These are phyloP conservation scores for Morone saxatilis DNA, from an alignment of 2,113 vertebrate species.

Conservation along the genomic window DNA sequence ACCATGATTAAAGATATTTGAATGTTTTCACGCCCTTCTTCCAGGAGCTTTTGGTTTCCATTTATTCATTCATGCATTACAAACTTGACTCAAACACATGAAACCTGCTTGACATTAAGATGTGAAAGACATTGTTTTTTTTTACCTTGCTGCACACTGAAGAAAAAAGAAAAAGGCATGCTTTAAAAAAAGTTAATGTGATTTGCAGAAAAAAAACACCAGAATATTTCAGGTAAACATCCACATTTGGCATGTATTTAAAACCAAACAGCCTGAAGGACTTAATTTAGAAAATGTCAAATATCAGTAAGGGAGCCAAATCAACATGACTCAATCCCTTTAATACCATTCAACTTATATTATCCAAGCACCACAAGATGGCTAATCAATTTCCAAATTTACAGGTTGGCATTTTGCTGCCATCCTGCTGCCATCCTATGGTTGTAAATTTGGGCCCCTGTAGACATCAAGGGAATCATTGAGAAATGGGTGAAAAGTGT, in stretches of 20 bases:
- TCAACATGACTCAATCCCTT: neutral
- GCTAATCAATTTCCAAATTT: neutral
- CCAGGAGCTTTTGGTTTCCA: neutral
- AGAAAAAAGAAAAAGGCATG: neutral
- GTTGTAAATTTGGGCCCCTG: neutral
- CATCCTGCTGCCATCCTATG: neutral
- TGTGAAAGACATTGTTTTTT: neutral
- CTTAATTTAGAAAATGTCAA: neutral
- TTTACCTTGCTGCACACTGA: neutral
- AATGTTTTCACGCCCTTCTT: neutral
- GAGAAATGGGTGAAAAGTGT: neutral
- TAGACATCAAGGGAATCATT: neutral
- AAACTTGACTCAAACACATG: neutral
- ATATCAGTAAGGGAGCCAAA: neutral
- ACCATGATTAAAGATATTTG: neutral
- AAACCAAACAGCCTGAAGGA: conserved; percentile 13
- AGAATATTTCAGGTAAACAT: neutral
- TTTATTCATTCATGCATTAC: neutral
- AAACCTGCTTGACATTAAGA: neutral
- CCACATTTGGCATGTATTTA: neutral
- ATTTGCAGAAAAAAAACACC: neutral
- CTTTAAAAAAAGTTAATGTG: neutral
- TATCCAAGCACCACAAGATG: neutral
- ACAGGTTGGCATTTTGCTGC: neutral
- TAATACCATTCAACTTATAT: too few species aligned